Percentiles rank a stretch among this genome's conserved stretches.
These are phyloP conservation scores for Clarias gariepinus DNA, from an alignment of 2,113 vertebrate species.

Conservation along the genomic window DNA sequence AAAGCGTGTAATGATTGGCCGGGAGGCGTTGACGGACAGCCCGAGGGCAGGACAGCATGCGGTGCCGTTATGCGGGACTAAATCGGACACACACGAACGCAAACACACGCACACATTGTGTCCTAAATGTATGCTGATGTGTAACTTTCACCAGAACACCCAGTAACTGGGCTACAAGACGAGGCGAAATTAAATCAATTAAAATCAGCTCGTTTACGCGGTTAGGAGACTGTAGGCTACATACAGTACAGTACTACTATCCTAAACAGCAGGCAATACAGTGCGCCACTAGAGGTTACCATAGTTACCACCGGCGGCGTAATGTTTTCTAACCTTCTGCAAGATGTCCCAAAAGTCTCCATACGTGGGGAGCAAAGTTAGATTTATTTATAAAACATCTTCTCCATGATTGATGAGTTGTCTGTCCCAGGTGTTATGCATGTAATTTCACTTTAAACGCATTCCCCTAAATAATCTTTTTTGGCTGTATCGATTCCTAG, in stretches of 20 bases:
- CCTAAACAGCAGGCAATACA: not conserved
- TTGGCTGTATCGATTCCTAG: too few species aligned
- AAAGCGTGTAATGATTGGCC: slow-evolving; percentile 53
- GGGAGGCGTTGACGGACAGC: slow-evolving; percentile 54
- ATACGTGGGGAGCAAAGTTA: too few species aligned
- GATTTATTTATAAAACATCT: too few species aligned
- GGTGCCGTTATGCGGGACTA: slow-evolving; percentile 51
- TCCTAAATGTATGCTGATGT: slow-evolving; percentile 3
- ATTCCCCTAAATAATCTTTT: too few species aligned
- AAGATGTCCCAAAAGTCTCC: too few species aligned
- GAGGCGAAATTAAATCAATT: not conserved
- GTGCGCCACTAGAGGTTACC: slow-evolving; percentile 15
- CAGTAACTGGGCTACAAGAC: too few species aligned
- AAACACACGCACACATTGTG: not conserved
- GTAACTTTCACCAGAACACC: not conserved
- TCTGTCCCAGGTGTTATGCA: too few species aligned
- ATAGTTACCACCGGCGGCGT: slow-evolving; percentile 11
- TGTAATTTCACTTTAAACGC: too few species aligned
- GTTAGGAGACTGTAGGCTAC: not conserved
- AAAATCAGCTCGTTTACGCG: not conserved
- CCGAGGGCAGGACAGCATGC: slow-evolving; percentile 52
- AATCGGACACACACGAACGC: not conserved
- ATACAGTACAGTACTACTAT: too few species aligned
- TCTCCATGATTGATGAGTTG: too few species aligned
- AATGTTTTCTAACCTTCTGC: not conserved